phyloP scores from a whole-genome alignment of 2,888 invertebrate species.

The Cephus pulcher region DNA sequence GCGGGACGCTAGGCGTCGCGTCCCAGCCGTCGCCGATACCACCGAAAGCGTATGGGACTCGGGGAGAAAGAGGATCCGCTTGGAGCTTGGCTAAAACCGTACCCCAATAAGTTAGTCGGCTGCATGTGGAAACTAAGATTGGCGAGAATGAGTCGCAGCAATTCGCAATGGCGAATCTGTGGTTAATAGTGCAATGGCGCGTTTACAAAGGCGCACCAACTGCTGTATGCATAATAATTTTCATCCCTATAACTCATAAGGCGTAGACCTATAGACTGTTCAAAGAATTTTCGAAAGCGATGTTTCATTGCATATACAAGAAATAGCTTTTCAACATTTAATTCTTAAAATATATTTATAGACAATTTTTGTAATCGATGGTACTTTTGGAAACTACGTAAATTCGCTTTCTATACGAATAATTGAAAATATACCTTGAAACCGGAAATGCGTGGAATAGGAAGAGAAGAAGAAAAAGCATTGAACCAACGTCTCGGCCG shows the following conservation, averaged over 20 bases:
- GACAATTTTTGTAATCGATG: background rate
- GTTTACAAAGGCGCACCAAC: background rate
- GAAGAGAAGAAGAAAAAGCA: background rate
- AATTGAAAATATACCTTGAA: background rate
- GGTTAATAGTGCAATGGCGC: background rate
- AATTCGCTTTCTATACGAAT: background rate
- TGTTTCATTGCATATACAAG: background rate
- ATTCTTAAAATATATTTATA: background rate
- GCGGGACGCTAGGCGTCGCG: conserved; percentile 32
- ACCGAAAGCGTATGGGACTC: background rate
- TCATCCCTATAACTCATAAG: background rate
- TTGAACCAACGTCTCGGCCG: background rate
- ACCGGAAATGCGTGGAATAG: conserved; percentile 1
- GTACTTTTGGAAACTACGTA: background rate
- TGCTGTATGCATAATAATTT: background rate
- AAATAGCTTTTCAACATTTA: background rate
- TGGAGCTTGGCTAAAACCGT: conserved; percentile 44
- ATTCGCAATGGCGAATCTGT: background rate
- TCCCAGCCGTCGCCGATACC: background rate
- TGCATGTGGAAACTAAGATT: conserved; percentile 1
- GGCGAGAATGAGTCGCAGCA: background rate
- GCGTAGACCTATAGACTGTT: background rate
- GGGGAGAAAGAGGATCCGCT: background rate
- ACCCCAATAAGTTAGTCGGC: conserved; percentile 45
- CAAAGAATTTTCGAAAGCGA: background rate